A percentile compares a stretch with the other conserved stretches of the same genome.
Evolutionary conservation across 2,888 invertebrate species (phyloP).

Genomic region (Caenorhabditis virilis): DNA sequence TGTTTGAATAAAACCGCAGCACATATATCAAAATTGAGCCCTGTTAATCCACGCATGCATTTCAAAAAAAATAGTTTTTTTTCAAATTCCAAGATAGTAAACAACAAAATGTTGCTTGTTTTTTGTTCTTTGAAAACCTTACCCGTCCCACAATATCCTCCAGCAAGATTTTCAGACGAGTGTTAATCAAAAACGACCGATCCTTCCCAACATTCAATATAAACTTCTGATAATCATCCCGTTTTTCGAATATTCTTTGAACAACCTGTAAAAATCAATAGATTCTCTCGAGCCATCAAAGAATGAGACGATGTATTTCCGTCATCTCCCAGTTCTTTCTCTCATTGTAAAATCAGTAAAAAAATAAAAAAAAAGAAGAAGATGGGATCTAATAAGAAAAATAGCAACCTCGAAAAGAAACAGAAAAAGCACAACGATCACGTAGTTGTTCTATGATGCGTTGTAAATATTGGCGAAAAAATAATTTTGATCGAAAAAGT

Average conservation of each 20-base stretch:
- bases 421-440: slow-evolving; percentile 39
- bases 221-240: slow-evolving; percentile 62
- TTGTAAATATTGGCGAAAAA: slow-evolving; percentile 11
- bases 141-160: slow-evolving; percentile 63
- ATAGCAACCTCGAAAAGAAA: too few species aligned
- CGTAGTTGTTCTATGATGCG: slow-evolving; percentile 36
- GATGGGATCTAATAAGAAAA: too few species aligned
- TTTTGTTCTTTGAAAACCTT: slow-evolving; percentile 10
- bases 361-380: slow-evolving; percentile 3
- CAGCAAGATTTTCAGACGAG: slow-evolving; percentile 57
- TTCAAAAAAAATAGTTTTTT: slow-evolving; percentile 1
- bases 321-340: too few species aligned
- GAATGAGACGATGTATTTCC: too few species aligned
- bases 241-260: slow-evolving; percentile 66
- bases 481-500: slow-evolving; percentile 9
- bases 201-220: slow-evolving; percentile 61
- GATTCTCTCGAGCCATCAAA: too few species aligned
- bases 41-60: too few species aligned
- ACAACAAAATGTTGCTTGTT: too few species aligned
- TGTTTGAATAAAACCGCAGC: too few species aligned
- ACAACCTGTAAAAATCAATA: slow-evolving; percentile 41
- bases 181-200: slow-evolving; percentile 53
- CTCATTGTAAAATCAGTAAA: background rate
- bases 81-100: too few species aligned
- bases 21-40: too few species aligned